Conservation (phyloP, 30 jellyfish, hydroid and myxozoan species). For the Phacellophora camtschatica region DNA sequence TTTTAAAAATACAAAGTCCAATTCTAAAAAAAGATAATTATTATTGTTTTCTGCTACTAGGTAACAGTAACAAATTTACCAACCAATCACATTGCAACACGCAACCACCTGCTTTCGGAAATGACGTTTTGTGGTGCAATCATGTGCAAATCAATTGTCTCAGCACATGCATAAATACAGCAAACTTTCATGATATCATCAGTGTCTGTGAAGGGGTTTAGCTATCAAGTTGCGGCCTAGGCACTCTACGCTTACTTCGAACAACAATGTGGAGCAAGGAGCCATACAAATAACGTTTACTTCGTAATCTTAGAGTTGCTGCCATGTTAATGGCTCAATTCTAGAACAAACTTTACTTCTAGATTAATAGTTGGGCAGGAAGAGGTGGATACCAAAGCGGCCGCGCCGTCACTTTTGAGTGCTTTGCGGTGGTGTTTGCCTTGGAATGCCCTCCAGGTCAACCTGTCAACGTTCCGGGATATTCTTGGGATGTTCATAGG, state of each 20-base stretch:
- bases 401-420: conserved; percentile 64
- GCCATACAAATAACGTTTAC: conserved; percentile 74
- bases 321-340: conserved; percentile 66
- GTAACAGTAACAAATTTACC: too few species aligned
- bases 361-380: conserved; percentile 46
- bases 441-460: conserved; percentile 65
- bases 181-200: not conserved
- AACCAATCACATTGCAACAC: too few species aligned
- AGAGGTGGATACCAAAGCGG: conserved; percentile 58
- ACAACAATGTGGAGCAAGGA: conserved; percentile 48
- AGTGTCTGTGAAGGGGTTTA: not conserved
- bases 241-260: conserved; percentile 46
- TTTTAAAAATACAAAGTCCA: too few species aligned
- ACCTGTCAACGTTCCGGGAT: conserved; percentile 33
- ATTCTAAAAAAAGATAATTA: too few species aligned
- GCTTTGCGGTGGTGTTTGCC: conserved; percentile 78
- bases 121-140: not conserved
- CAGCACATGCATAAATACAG: not conserved
- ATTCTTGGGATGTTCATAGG: conserved; percentile 35
- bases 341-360: not conserved
- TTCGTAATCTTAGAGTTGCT: conserved; percentile 32
- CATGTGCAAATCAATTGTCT: not conserved
- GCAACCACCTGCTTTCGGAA: not conserved
- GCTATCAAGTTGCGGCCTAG: not conserved
- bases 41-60: too few species aligned